A percentile compares a stretch with the other conserved stretches of the same genome.
Evolutionary conservation across 2,797 vertebrate genomes (phyloP).

Genomic region (Fistularia tabacaria): DNA sequence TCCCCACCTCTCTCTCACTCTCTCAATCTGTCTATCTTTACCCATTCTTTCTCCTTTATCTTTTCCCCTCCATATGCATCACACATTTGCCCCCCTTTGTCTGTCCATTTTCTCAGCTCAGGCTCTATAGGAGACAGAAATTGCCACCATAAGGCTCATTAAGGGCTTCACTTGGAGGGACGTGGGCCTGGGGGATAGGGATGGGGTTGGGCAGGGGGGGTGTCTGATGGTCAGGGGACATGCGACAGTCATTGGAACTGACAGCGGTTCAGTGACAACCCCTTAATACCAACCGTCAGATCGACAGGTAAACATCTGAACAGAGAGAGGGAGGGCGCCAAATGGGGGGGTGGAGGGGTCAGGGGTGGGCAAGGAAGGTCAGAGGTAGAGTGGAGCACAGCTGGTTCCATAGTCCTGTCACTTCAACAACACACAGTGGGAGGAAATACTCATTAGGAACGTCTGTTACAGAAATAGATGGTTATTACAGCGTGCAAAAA

Average conservation of each 20-base stretch:
- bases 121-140: conserved; percentile 3
- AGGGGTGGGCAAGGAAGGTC: conserved; percentile 27
- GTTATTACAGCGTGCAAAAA: background rate
- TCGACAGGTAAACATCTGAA: conserved; percentile 40
- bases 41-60: background rate
- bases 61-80: conserved; percentile 27
- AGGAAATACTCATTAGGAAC: conserved; percentile 45
- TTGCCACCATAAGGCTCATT: conserved; percentile 50
- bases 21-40: background rate
- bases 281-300: conserved; percentile 39
- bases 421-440: background rate
- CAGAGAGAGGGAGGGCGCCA: conserved; percentile 1
- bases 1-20: conserved; percentile 25
- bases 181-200: no score
- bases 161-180: conserved; percentile 25
- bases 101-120: conserved; percentile 12
- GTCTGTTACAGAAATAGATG: conserved; percentile 10
- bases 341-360: conserved; percentile 7
- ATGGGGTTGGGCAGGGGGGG: background rate
- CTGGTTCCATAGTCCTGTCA: conserved; percentile 15
- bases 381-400: conserved; percentile 39
- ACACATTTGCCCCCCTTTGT: conserved; percentile 17
- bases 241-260: conserved; percentile 33
- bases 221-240: conserved; percentile 8
- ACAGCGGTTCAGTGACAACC: conserved; percentile 46